Conservation (phyloP, 2,113 vertebrate species). For the Gymnorhina tibicen region DNA sequence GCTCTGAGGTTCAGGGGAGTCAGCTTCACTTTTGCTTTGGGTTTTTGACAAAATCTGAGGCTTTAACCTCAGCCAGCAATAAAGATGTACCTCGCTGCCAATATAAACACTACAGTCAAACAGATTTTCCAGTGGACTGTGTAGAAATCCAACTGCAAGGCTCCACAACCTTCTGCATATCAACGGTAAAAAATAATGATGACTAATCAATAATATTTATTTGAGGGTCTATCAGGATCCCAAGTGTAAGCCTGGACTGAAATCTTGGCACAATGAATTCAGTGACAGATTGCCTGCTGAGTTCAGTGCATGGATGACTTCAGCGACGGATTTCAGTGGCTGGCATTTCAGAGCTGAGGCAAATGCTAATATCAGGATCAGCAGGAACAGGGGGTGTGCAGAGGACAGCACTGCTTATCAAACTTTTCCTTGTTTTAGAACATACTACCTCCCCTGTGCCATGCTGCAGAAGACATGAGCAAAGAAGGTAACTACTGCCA, state of each 20-base stretch:
- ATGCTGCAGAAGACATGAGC: background rate
- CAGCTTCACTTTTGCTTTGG: background rate
- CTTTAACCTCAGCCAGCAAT: background rate
- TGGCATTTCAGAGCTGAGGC: background rate
- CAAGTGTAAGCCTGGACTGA: background rate
- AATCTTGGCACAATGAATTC: slow-evolving; percentile 1
- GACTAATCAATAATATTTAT: slow-evolving; percentile 52
- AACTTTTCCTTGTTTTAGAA: background rate
- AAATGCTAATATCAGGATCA: background rate
- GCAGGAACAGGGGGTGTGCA: background rate
- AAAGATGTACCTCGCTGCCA: background rate
- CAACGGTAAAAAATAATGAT: slow-evolving; percentile 31
- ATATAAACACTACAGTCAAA: background rate
- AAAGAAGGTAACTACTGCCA: background rate
- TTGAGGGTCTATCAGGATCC: background rate
- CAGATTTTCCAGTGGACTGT: background rate
- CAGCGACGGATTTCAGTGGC: background rate
- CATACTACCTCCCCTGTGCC: background rate
- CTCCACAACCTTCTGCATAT: slow-evolving; percentile 16
- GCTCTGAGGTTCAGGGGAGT: background rate
- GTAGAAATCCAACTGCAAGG: background rate
- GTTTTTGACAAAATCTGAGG: background rate
- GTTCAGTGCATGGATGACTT: background rate
- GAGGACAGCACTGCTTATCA: background rate
- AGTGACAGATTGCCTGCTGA: slow-evolving; percentile 28